Conservation (phyloP, 2,797 vertebrate genomes). For the Sebastes cheni region DNA sequence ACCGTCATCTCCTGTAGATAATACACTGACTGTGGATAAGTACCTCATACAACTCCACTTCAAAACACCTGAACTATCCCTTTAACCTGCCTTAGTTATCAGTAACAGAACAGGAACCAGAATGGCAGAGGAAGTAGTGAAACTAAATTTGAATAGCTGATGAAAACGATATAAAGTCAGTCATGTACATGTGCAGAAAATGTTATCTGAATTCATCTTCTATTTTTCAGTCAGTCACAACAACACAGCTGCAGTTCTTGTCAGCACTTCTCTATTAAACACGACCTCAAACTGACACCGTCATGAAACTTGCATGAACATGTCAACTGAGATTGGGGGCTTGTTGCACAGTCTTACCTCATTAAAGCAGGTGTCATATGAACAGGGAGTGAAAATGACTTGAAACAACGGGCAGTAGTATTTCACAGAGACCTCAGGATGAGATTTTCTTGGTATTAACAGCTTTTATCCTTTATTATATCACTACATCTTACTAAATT, state of each 20-base stretch:
- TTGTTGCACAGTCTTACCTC: conserved; percentile 15
- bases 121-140: not conserved
- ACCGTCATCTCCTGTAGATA: too few relatives aligned
- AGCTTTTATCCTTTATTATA: not conserved
- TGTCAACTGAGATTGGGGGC: not conserved
- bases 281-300: conserved; percentile 16
- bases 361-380: conserved; percentile 22
- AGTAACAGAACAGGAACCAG: not conserved
- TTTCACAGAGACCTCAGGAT: not conserved
- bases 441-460: not conserved
- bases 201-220: conserved; percentile 13
- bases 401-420: not conserved
- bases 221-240: not conserved
- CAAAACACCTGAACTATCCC: too few relatives aligned
- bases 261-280: conserved; percentile 2
- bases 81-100: not conserved
- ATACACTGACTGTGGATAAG: too few relatives aligned
- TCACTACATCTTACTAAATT: not conserved
- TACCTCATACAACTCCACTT: too few relatives aligned
- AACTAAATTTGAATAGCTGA: conserved; percentile 13
- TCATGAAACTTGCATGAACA: conserved; percentile 43
- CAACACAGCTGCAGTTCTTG: not conserved
- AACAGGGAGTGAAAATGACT: not conserved
- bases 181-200: not conserved
- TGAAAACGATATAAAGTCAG: not conserved